phyloP scores from a whole-genome alignment of 2,797 vertebrate genomes.

The Hemitrygon akajei region DNA sequence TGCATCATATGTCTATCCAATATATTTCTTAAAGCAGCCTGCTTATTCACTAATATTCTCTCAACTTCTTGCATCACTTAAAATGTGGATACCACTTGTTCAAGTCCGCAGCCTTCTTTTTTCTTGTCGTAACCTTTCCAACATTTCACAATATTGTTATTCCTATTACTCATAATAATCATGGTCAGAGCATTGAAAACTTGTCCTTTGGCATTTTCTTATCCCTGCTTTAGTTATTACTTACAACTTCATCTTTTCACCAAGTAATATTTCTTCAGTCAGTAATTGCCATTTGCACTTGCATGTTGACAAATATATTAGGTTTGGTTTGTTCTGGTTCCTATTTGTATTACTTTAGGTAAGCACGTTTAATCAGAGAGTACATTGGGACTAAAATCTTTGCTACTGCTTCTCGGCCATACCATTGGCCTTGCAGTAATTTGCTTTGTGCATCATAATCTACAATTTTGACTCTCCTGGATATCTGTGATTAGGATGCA shows the following conservation, averaged over 20 bases:
- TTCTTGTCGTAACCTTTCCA: not conserved
- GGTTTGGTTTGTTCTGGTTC: not conserved
- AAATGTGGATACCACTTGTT: not conserved
- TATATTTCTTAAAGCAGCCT: not conserved
- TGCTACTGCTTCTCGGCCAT: not conserved
- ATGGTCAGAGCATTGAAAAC: not conserved
- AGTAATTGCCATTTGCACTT: not conserved
- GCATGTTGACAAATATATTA: not conserved
- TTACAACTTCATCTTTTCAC: not conserved
- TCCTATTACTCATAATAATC: not conserved
- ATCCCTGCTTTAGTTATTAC: not conserved
- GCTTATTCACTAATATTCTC: not conserved
- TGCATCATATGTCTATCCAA: slow-evolving; percentile 27
- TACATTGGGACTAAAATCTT: not conserved
- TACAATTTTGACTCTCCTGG: not conserved
- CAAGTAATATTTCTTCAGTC: not conserved
- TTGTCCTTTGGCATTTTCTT: not conserved
- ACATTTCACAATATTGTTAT: not conserved
- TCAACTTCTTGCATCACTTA: not conserved
- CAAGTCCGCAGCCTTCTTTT: too few species aligned
- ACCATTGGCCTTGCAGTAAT: not conserved
- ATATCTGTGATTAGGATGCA: not conserved
- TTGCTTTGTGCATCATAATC: not conserved
- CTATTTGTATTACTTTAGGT: not conserved
- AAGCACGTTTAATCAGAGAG: not conserved